Conservation (phyloP, 2,113 vertebrate species). For the Seriola rivoliana region DNA sequence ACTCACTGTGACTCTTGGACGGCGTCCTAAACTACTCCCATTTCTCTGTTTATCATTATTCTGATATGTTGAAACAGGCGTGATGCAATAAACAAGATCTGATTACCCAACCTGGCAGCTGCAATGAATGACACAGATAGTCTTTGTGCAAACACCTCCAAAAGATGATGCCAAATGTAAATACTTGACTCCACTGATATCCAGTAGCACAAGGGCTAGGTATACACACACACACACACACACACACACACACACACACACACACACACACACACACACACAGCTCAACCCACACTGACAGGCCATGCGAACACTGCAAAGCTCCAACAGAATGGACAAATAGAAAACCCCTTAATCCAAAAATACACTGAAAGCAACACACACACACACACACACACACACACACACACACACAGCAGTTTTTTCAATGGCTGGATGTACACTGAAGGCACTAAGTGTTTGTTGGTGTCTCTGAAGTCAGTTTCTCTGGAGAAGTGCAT, state of each 20-base stretch:
- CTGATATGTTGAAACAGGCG: conserved; percentile 82
- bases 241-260: conserved; percentile 16
- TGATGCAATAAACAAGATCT: conserved; percentile 82
- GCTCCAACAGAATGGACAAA: conserved; percentile 61
- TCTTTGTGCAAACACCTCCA: conserved; percentile 77
- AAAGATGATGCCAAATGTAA: conserved; percentile 73
- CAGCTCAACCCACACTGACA: conserved; percentile 40
- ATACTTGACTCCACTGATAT: conserved; percentile 74
- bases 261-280: conserved; percentile 17
- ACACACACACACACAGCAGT: too few relatives aligned
- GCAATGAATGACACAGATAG: conserved; percentile 61
- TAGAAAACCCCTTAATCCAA: conserved; percentile 55
- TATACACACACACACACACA: conserved; percentile 6
- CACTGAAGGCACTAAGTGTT: conserved; percentile 47
- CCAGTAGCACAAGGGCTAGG: conserved; percentile 39
- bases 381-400: conserved; percentile 21
- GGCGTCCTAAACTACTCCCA: conserved; percentile 73
- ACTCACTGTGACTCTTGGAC: conserved; percentile 73
- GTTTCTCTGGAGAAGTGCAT: not conserved
- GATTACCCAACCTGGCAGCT: conserved; percentile 80
- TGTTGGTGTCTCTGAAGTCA: conserved; percentile 28
- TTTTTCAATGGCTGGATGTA: conserved; percentile 27
- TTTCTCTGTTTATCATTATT: conserved; percentile 81
- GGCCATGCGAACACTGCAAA: conserved; percentile 43
- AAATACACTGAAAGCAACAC: conserved; percentile 61